Evolutionary conservation across 1,140 invertebrate species (phyloP).

Genomic region (Acyrthosiphon pisum): DNA sequence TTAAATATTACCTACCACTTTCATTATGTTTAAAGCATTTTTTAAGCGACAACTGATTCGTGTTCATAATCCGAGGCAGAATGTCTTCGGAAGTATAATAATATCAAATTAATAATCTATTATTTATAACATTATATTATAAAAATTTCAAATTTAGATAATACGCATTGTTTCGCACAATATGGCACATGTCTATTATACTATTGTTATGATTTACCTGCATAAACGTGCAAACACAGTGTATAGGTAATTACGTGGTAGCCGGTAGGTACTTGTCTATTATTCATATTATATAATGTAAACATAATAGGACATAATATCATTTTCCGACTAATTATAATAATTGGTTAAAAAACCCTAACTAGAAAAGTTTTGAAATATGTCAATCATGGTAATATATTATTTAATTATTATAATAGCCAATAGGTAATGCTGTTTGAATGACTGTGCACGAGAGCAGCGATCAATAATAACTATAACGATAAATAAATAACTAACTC

Average conservation of each 20-base stretch:
- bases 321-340: neutral
- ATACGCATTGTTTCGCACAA: neutral
- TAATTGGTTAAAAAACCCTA: neutral
- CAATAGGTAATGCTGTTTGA: neutral
- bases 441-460: neutral
- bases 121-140: neutral
- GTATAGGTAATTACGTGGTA: neutral
- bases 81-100: neutral
- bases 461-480: neutral
- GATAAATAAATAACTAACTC: neutral
- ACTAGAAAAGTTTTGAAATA: neutral
- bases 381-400: neutral
- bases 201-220: neutral
- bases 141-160: neutral
- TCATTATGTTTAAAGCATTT: neutral
- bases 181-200: neutral
- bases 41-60: neutral
- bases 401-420: neutral
- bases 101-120: neutral
- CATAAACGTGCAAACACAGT: neutral
- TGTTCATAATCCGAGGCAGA: neutral
- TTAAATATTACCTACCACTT: neutral
- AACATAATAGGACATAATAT: neutral
- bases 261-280: neutral
- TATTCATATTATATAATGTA: neutral